phyloP scores from a whole-genome alignment of 2,888 invertebrate species.

The Parthenolecanium corni region DNA sequence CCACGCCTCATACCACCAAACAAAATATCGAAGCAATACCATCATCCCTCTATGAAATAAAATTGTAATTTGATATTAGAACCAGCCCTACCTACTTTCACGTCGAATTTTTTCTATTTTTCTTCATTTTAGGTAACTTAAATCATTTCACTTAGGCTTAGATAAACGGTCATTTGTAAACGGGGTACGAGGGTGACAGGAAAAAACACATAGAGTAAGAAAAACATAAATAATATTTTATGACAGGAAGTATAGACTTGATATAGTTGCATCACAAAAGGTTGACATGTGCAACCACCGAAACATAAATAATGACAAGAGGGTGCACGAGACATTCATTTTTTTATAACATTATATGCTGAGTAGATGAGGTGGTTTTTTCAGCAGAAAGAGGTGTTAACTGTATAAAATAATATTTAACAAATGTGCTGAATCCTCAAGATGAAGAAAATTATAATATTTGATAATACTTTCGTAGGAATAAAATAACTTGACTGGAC shows the following conservation, averaged over 20 bases:
- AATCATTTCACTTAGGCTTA: background rate
- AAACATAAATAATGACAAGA: conserved; percentile 14
- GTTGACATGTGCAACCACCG: conserved; percentile 9
- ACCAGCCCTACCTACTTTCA: too few relatives aligned
- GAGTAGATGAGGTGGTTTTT: background rate
- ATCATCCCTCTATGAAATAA: background rate
- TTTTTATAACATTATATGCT: too few relatives aligned
- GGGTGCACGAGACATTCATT: too few relatives aligned
- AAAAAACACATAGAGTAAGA: background rate
- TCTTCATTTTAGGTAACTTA: too few relatives aligned
- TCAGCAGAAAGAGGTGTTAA: background rate
- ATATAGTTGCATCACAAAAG: conserved; percentile 16
- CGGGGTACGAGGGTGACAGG: background rate
- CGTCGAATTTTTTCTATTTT: background rate
- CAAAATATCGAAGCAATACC: too few relatives aligned
- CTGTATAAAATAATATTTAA: background rate
- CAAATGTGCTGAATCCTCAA: background rate
- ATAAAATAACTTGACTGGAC: too few relatives aligned
- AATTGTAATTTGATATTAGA: conserved; percentile 1
- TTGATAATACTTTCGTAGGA: too few relatives aligned
- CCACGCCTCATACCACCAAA: too few relatives aligned
- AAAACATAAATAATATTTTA: conserved; percentile 22
- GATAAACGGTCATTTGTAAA: conserved; percentile 8
- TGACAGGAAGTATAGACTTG: conserved; percentile 2
- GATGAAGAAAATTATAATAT: too few relatives aligned